phyloP scores from a whole-genome alignment of 1,140 invertebrate species.

The Brachystomella parvula region DNA sequence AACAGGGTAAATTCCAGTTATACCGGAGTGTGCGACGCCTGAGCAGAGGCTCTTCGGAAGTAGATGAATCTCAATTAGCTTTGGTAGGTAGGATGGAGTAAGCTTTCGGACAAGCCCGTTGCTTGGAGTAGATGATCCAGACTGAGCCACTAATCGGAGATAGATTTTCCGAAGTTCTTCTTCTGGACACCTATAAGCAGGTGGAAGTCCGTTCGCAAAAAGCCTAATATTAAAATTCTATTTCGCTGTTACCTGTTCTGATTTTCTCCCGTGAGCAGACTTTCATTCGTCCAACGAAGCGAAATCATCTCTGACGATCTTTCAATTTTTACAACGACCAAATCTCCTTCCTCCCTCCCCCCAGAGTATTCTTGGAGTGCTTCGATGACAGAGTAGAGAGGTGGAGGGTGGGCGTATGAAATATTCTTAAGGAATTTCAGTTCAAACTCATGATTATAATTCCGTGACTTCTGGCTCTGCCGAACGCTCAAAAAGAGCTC shows the following conservation, averaged over 20 bases:
- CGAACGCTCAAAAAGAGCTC: slow-evolving; percentile 68
- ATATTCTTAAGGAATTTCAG: slow-evolving; percentile 57
- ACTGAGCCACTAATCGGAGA: slow-evolving; percentile 12
- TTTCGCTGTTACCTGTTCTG: not conserved
- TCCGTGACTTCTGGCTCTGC: slow-evolving; percentile 64
- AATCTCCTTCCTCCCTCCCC: not conserved
- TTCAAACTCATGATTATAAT: slow-evolving; percentile 73
- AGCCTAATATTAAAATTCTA: not conserved
- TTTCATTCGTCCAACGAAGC: slow-evolving; percentile 25
- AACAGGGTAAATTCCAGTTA: slow-evolving; percentile 45
- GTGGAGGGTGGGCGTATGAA: slow-evolving; percentile 55
- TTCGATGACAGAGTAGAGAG: slow-evolving; percentile 58
- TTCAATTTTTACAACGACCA: slow-evolving; percentile 16
- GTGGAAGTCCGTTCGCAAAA: not conserved
- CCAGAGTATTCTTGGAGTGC: slow-evolving; percentile 43
- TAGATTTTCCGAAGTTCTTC: slow-evolving; percentile 19
- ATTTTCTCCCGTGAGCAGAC: slow-evolving; percentile 13
- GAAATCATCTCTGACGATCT: not conserved
- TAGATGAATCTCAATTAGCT: not conserved
- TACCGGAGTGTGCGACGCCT: slow-evolving; percentile 38
- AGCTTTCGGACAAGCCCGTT: not conserved
- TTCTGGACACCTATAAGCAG: slow-evolving; percentile 13
- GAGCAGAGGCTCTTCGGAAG: not conserved
- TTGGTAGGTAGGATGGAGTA: slow-evolving; percentile 1
- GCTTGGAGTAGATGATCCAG: slow-evolving; percentile 6